Evolutionary conservation across 1,140 invertebrate genomes (phyloP), one percentile per base, ranked within the genome.

Genomic region (Venustaconcha ellipsiformis): DNA sequence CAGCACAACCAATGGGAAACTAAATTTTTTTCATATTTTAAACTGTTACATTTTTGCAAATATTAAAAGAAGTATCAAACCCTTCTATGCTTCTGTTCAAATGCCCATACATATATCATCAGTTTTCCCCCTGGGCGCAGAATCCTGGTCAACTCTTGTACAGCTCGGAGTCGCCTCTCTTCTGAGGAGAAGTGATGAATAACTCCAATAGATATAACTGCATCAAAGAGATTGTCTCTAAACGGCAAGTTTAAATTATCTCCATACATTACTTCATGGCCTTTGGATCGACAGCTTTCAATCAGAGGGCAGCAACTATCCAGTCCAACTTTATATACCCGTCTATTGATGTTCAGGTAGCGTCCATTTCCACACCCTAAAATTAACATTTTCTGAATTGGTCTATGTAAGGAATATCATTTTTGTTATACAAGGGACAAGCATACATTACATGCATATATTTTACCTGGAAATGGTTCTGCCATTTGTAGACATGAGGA

Each of bases 91-190:
- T 94, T 93, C 85, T 99, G 97, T 89, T 99, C 97, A 94, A 98
- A 96, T 17, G 97, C 96, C 97, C 97, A 99, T 2, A 98, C 97
- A 18, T 96, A 97, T 75, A 99, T 95, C 77, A 99, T 94, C n/a
- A 98, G 92, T 69, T 94, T 91, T 3, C 97, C 97, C 1, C 97
- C 97, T 74, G 97, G 96, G 70, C 95, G 91, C 6, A 98, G 91
- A 56, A 99, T 94, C 57, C 97, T 92, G 1, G 96, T 94, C 64
- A 99, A 90, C 85, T 99, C 97, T 73, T 94, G 92, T 0, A 99
- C 89, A 0, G 97, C 97, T 76, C 93, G 93, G 8, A 97, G 94
- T 15, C 97, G 91, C 59, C 97, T 92, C 88, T 97, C 96, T 14
- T 67, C 94, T 20, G 96, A 98, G 8, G 97, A 95, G 84, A 99